A percentile compares a stretch with the other conserved stretches of the same genome.
Conservation (phyloP, 2,888 invertebrate species). For the Myopa testacea region DNA sequence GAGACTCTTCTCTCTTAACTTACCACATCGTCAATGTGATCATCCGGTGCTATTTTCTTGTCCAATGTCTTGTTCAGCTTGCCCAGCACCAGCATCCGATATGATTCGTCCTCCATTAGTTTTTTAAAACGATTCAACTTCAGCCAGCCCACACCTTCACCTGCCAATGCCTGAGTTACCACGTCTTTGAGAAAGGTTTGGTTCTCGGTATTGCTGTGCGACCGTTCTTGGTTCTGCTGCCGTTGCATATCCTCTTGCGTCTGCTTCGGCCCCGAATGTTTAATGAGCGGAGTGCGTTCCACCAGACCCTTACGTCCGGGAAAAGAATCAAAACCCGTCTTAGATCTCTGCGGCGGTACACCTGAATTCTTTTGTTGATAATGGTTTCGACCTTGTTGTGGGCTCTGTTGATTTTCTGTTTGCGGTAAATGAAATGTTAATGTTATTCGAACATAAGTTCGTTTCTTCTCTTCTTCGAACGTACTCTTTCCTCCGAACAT, state of each 20-base stretch:
- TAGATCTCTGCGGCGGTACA: slow-evolving; percentile 50
- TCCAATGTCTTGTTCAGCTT: slow-evolving; percentile 95
- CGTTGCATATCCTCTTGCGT: slow-evolving; percentile 77
- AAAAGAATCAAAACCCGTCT: slow-evolving; percentile 77
- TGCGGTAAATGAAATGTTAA: background rate
- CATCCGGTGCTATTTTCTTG: slow-evolving; percentile 92
- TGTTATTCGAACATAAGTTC: background rate
- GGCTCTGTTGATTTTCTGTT: slow-evolving; percentile 60
- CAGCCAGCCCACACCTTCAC: slow-evolving; percentile 87
- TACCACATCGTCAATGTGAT: slow-evolving; percentile 98
- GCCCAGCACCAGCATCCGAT: slow-evolving; percentile 94
- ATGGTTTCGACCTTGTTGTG: slow-evolving; percentile 51
- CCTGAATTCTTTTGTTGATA: slow-evolving; percentile 52
- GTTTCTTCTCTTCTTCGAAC: background rate
- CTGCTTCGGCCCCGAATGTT: slow-evolving; percentile 79
- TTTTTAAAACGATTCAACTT: slow-evolving; percentile 92
- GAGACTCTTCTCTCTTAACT: slow-evolving; percentile 62
- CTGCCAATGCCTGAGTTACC: slow-evolving; percentile 68
- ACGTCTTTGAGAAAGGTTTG: slow-evolving; percentile 94
- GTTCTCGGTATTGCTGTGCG: slow-evolving; percentile 87
- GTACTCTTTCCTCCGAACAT: slow-evolving; percentile 74
- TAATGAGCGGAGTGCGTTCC: slow-evolving; percentile 89
- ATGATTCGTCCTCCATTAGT: slow-evolving; percentile 98
- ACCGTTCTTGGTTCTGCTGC: slow-evolving; percentile 77
- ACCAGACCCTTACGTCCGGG: slow-evolving; percentile 86